Conservation (phyloP, 2,113 vertebrate species). For the Anas platyrhynchos region DNA sequence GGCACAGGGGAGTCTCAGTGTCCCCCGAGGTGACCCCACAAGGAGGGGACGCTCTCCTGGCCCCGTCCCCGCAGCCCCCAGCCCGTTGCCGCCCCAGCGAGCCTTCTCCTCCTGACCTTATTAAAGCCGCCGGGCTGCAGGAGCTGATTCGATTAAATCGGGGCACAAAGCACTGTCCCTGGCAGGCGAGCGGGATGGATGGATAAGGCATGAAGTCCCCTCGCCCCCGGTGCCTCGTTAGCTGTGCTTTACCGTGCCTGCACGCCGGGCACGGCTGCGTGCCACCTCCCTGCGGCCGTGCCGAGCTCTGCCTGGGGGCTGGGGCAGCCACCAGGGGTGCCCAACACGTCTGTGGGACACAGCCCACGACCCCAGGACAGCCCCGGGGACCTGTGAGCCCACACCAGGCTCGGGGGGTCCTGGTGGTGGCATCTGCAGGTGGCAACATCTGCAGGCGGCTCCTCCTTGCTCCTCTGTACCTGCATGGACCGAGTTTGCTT, state of each 20-base stretch:
- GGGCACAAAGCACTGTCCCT: neutral
- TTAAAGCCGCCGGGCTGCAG: neutral
- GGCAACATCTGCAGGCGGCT: neutral
- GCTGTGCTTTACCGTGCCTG: neutral
- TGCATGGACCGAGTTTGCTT: neutral
- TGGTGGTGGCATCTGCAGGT: neutral
- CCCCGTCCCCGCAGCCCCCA: neutral
- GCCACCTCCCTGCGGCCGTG: neutral
- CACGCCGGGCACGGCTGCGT: neutral
- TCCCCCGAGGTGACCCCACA: fast-evolving
- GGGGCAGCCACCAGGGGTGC: neutral
- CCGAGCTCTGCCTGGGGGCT: fast-evolving
- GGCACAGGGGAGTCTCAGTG: neutral
- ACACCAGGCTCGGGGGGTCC: neutral
- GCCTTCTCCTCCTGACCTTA: neutral
- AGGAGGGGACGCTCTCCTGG: fast-evolving
- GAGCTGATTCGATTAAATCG: neutral
- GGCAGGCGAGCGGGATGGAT: neutral
- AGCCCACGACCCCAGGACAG: neutral
- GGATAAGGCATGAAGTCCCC: neutral
- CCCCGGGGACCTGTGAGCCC: too few species aligned
- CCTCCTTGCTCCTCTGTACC: neutral
- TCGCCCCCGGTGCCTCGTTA: fast-evolving
- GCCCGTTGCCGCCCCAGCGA: neutral
- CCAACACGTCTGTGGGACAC: neutral